These are phyloP conservation scores for Lepidocyrtoides sp. DNA, from an alignment of 2,888 invertebrate species.

Conservation along the genomic window DNA sequence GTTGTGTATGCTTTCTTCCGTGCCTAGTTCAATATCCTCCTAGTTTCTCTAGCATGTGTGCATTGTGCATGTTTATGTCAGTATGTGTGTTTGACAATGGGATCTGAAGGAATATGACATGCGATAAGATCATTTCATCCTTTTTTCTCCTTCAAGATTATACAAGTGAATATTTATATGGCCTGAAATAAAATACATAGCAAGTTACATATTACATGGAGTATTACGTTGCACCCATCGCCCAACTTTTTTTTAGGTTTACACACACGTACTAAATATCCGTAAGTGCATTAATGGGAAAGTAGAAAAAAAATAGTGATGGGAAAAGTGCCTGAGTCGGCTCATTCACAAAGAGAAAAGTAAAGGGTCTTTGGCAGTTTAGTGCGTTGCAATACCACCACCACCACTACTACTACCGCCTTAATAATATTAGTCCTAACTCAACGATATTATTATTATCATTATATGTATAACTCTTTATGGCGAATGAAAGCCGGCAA, in stretches of 20 bases:
- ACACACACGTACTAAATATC: not conserved
- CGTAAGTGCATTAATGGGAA: constrained; percentile 35
- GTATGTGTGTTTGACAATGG: not conserved
- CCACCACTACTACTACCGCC: too few species aligned
- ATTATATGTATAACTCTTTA: constrained; percentile 1
- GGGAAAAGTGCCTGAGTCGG: constrained; percentile 11
- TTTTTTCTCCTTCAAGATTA: constrained; percentile 1
- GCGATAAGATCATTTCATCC: constrained; percentile 13
- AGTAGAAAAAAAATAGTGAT: not conserved
- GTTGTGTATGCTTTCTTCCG: not conserved
- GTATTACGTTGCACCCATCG: constrained; percentile 5
- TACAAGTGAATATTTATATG: constrained; percentile 43
- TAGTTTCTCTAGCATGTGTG: not conserved
- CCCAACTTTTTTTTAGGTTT: not conserved
- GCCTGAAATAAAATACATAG: constrained; percentile 1
- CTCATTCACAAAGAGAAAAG: constrained; percentile 29
- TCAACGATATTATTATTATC: constrained; percentile 13
- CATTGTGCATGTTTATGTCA: not conserved
- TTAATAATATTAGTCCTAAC: not conserved
- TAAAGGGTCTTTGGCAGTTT: not conserved
- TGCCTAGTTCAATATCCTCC: not conserved
- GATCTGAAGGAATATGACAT: not conserved
- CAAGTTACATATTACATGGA: constrained; percentile 13
- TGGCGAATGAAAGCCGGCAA: constrained; percentile 3
- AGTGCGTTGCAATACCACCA: not conserved